Evolutionary conservation across 2,888 invertebrate species (phyloP), one percentile per base, ranked within the genome.

Genomic region (Scotopteryx bipunctaria): DNA sequence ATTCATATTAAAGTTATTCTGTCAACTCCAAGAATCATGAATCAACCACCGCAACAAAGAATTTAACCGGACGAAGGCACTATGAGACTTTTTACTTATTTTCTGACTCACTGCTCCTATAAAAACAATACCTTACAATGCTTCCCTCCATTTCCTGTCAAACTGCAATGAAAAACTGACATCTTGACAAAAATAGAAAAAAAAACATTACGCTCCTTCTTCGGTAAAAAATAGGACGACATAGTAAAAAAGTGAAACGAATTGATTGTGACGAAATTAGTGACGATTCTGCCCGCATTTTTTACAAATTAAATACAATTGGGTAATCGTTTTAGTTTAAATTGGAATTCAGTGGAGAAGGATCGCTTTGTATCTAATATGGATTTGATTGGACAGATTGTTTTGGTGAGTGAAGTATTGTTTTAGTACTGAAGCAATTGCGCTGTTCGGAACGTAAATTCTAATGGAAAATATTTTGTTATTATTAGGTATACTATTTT

Each of bases 241-340:
- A 4, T 27, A 4, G n/a, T 43, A 15, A 53, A 53, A 53, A 54
- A 49, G 54, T 54, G 48, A 45, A 54, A 48, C 54, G 16, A 49
- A 54, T 48, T 21, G 19, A 6, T 19, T 35, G 43, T 44, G 27
- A 44, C 2, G 27, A 36, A 31, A 49, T 23, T 5, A 23, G 35
- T 37, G 33, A 53, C 38, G 53, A 33, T 38, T 43, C 15, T n/a
- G 31, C 54, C 54, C 54, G 54, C 40, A 54, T 48, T 54, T 54
- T 44, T 40, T 40, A 8, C 6, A n/a, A 43, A 31, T 36, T 27
- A 21, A 14, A 42, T 44, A 40, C 29, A 33, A 47, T 54, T 54
- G 35, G 23, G 54, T 36, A 54, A 54, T 40, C 17, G 32, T 13
- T 31, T 43, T 19, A 44, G 48, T 54, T 54, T 54, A 54, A 41